phyloP scores from a whole-genome alignment of 2,113 vertebrate genomes.

The Todiramphus saurophagus region DNA sequence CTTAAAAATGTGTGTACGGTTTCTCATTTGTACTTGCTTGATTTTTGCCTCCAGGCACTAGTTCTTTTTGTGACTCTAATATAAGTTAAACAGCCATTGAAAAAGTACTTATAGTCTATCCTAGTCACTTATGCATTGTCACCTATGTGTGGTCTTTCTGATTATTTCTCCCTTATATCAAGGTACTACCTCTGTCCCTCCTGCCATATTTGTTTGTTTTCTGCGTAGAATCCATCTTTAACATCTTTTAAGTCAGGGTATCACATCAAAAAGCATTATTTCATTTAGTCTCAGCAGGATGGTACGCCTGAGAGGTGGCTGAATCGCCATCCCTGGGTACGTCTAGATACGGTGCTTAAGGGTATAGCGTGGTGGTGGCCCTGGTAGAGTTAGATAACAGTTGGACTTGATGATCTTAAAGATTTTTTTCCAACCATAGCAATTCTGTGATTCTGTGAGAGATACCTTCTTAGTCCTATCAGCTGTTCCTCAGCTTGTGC shows the following conservation, averaged over 20 bases:
- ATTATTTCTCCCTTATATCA: not conserved
- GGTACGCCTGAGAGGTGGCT: not conserved
- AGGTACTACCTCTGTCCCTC: not conserved
- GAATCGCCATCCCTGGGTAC: too few species aligned
- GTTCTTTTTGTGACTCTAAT: not conserved
- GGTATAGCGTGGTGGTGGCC: too few species aligned
- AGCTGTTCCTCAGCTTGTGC: not conserved
- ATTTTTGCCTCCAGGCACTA: not conserved
- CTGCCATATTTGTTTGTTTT: not conserved
- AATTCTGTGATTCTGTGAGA: too few species aligned
- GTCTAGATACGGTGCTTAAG: too few species aligned
- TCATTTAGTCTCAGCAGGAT: not conserved
- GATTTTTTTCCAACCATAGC: too few species aligned
- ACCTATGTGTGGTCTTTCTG: not conserved
- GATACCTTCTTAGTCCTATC: not conserved
- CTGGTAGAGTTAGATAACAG: too few species aligned
- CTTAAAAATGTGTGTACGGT: not conserved
- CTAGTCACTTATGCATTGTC: not conserved
- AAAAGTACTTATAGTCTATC: not conserved
- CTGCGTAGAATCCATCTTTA: not conserved
- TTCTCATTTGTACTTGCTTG: not conserved
- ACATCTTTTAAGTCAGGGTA: not conserved
- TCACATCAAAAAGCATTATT: not conserved
- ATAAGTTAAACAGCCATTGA: not conserved
- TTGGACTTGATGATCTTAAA: too few species aligned